Evolutionary conservation across 2,113 vertebrate species (phyloP).

Genomic region (Mesoclemmys tuberculata): DNA sequence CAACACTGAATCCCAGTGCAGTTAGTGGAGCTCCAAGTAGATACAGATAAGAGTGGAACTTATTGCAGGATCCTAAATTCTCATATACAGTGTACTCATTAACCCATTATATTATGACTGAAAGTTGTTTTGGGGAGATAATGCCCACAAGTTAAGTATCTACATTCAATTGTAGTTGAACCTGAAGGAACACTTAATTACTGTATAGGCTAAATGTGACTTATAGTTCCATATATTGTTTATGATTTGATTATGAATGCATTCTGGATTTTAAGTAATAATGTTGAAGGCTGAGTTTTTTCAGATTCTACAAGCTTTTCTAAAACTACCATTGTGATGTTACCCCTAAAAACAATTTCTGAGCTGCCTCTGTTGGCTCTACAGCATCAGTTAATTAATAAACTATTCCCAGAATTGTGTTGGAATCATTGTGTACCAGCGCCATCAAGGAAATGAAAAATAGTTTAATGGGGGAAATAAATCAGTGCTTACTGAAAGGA

Average conservation of each 20-base stretch:
- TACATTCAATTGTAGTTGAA: neutral
- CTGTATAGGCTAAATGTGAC: neutral
- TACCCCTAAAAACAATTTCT: neutral
- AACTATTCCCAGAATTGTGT: conserved; percentile 5
- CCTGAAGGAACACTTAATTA: neutral
- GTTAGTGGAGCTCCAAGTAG: neutral
- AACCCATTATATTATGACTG: neutral
- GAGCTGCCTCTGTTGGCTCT: conserved; percentile 33
- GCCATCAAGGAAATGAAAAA: neutral
- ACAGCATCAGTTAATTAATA: neutral
- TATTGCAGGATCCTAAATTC: neutral
- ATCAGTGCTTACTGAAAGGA: conserved; percentile 3
- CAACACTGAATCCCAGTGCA: neutral
- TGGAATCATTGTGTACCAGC: neutral
- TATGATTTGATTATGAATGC: neutral
- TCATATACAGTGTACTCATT: neutral
- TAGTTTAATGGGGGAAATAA: neutral
- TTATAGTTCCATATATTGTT: neutral
- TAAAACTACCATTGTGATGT: neutral
- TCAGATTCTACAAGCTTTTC: neutral
- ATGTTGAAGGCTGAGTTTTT: neutral
- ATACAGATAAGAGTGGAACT: neutral
- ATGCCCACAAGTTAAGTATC: neutral
- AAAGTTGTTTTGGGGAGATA: neutral
- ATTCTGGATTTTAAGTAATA: neutral